Base-by-base conservation (phyloP, 2,797 vertebrate genomes). In the Cynodonichthys magdalenae region DNA sequence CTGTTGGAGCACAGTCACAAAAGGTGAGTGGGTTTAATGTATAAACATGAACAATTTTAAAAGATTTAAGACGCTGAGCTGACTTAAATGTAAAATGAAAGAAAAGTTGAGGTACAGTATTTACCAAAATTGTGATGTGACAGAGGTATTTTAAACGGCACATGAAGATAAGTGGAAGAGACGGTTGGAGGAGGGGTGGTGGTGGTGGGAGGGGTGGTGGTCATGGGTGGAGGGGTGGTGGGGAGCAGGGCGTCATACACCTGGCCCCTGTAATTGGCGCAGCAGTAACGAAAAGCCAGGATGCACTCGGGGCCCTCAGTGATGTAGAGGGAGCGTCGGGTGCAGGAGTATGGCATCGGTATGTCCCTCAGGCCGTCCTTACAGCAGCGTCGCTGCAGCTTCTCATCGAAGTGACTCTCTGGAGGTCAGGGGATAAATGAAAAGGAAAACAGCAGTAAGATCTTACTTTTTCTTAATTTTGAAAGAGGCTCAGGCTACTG, bases 211-310 rank as follows among this genome's bases (percentile, higher is more conserved):
- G 69, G 7, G 12, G 44, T 0, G 6, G 78, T 78, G 14, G 83
- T 82, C 1, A 18, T 60, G 12, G 82, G 65, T 12, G 84, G 71
- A 2, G 67, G 39, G 0, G 71, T 72, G 29, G 83, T 82, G 46
- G 89, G 90, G 17, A 86, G 62, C 15, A 75, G 24, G 0, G 75
- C 63, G 56, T 85, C 46, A 15, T 89, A 70, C 24, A 20, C 77
- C 68, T 93, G 73, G 10, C 72, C 71, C 59, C 85, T 81, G 78
- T 86, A 89, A 8, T 71, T 77, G 47, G 86, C 72, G 18, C 93
- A 95, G 85, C 94, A 95, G 75, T 82, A 64, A 34, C 92, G 87
- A 83, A 96, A 95, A 2, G 93, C 92, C 1, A 54, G 51, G 0
- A 91, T 75, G 15, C 95, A 95, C 66, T 81, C 89, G 60, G 87